A percentile compares a stretch with the other conserved stretches of the same genome.
These are phyloP conservation scores for Podarcis raffonei DNA, from an alignment of 2,113 vertebrate species.

Conservation along the genomic window DNA sequence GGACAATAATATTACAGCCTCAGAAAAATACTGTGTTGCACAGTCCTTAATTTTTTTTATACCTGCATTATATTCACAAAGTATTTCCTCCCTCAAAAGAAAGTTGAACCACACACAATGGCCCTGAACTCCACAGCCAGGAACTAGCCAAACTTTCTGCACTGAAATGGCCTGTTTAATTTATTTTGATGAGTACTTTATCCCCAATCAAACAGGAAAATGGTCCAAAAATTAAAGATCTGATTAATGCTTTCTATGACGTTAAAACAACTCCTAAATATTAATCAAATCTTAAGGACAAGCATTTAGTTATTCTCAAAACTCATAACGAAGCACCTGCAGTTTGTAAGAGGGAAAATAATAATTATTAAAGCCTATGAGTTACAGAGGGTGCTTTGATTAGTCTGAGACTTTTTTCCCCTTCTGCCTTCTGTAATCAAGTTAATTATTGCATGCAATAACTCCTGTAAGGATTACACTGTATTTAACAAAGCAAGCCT, in stretches of 20 bases:
- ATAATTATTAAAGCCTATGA: slow-evolving; percentile 48
- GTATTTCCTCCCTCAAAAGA: neutral
- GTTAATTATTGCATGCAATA: slow-evolving; percentile 63
- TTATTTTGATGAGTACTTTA: slow-evolving; percentile 64
- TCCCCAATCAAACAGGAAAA: slow-evolving; percentile 70
- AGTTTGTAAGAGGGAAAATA: slow-evolving; percentile 51
- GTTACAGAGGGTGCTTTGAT: slow-evolving; percentile 57
- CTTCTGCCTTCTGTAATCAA: slow-evolving; percentile 64
- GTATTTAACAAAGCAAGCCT: slow-evolving; percentile 54
- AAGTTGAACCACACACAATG: neutral
- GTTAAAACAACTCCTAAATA: slow-evolving; percentile 47
- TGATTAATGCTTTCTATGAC: slow-evolving; percentile 67
- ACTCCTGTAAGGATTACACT: slow-evolving; percentile 41
- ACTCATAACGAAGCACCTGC: slow-evolving; percentile 62
- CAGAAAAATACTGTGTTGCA: neutral
- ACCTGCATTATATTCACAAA: neutral
- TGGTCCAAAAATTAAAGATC: slow-evolving; percentile 69
- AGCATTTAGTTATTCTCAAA: slow-evolving; percentile 49
- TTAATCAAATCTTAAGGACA: slow-evolving; percentile 70
- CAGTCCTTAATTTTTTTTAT: neutral
- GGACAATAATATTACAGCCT: neutral
- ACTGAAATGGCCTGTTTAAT: slow-evolving; percentile 38
- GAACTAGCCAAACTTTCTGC: neutral
- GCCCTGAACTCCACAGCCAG: neutral
- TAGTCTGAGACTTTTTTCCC: slow-evolving; percentile 53